Conservation (phyloP, 2,797 vertebrate species). For the Eutrigla gurnardus region DNA sequence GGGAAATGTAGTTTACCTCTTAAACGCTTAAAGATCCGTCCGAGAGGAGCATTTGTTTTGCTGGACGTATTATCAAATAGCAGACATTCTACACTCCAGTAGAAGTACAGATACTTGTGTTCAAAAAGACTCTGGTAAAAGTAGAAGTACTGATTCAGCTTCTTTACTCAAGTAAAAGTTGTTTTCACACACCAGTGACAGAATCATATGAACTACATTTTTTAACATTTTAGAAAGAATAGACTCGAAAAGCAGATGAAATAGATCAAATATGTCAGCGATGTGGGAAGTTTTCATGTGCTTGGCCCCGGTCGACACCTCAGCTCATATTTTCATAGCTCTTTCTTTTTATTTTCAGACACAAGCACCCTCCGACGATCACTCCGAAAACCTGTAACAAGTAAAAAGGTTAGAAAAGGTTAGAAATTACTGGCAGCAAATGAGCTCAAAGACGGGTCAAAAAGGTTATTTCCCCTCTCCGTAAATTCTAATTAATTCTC, state of each 20-base stretch:
- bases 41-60: background rate
- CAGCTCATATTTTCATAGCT: conserved; percentile 42
- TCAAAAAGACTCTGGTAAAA: too few species aligned
- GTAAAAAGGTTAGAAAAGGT: conserved; percentile 59
- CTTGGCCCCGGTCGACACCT: background rate
- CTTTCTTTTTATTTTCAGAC: conserved; percentile 34
- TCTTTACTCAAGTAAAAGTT: background rate
- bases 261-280: background rate
- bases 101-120: too few species aligned
- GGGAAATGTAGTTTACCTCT: conserved; percentile 66
- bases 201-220: background rate
- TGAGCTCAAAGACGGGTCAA: conserved; percentile 19
- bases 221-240: background rate
- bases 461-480: conserved; percentile 7
- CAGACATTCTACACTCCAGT: too few species aligned
- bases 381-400: conserved; percentile 55
- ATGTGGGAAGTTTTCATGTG: background rate
- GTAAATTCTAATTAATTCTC: conserved; percentile 48
- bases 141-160: too few species aligned
- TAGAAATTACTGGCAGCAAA: conserved; percentile 46
- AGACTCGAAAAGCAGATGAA: background rate
- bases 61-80: background rate
- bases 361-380: conserved; percentile 31
- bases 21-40: background rate
- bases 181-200: background rate